These are phyloP conservation scores for Rhegmatorhina hoffmannsi DNA, from an alignment of 2,113 vertebrate species.

Conservation along the genomic window DNA sequence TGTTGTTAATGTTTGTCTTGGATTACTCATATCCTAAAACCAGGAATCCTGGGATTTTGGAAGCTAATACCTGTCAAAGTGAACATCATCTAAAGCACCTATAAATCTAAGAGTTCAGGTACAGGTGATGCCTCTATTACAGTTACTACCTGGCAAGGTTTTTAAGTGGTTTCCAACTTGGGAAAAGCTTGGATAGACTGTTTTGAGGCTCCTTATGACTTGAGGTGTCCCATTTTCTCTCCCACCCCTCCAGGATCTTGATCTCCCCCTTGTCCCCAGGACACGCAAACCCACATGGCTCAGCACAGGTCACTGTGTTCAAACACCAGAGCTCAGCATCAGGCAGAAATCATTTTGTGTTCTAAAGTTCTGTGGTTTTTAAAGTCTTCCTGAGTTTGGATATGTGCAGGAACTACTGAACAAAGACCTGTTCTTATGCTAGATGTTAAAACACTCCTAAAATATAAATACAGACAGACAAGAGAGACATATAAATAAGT, in stretches of 20 bases:
- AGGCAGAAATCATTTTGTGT: background rate
- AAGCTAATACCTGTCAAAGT: background rate
- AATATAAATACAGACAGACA: background rate
- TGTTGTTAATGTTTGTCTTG: background rate
- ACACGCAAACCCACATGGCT: background rate
- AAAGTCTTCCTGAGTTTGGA: background rate
- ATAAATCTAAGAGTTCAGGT: background rate
- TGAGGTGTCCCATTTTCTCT: background rate
- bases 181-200: background rate
- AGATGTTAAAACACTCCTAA: background rate
- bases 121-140: background rate
- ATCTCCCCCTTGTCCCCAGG: background rate
- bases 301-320: background rate
- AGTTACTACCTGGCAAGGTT: background rate
- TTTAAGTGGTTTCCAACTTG: background rate
- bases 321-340: background rate
- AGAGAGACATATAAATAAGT: background rate
- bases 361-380: background rate
- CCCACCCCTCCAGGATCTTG: background rate
- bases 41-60: background rate
- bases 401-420: background rate
- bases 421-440: background rate
- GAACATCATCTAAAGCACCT: background rate
- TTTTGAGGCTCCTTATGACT: background rate
- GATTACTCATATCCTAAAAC: background rate